Evolutionary conservation across 1,140 invertebrate genomes (phyloP).

Genomic region (Mycetomoellerius zeteki): DNA sequence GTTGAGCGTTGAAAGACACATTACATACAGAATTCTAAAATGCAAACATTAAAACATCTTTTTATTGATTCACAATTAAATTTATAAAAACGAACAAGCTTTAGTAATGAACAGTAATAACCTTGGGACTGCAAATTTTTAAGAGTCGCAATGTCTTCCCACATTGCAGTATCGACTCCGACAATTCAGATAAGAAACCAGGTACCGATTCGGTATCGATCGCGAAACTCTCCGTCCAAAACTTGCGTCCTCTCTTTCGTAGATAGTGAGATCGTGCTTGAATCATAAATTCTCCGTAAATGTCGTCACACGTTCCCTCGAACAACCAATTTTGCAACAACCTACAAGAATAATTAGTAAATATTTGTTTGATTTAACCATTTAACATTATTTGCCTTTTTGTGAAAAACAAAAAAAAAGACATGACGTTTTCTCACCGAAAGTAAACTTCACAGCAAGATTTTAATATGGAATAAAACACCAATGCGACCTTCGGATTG

Average conservation of each 20-base stretch:
- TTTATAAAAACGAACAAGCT: neutral
- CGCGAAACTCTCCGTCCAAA: slow-evolving; percentile 89
- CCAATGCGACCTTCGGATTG: slow-evolving; percentile 86
- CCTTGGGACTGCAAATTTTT: slow-evolving; percentile 88
- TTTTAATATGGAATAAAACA: slow-evolving; percentile 88
- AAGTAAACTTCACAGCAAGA: slow-evolving; percentile 89
- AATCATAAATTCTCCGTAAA: slow-evolving; percentile 89
- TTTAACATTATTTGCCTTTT: neutral
- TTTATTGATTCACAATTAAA: slow-evolving; percentile 10
- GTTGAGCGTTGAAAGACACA: slow-evolving; percentile 87
- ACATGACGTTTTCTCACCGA: slow-evolving; percentile 82
- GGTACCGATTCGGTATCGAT: slow-evolving; percentile 87
- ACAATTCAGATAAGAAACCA: slow-evolving; percentile 87
- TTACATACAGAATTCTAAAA: slow-evolving; percentile 88
- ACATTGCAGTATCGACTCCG: slow-evolving; percentile 88
- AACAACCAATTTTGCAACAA: slow-evolving; percentile 90
- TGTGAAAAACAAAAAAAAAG: neutral
- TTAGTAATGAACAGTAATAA: slow-evolving; percentile 67
- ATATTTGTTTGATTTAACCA: neutral
- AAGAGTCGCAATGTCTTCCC: slow-evolving; percentile 89
- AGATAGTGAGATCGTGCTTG: slow-evolving; percentile 87
- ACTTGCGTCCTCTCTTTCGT: slow-evolving; percentile 87
- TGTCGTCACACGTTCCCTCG: slow-evolving; percentile 88
- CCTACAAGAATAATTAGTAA: slow-evolving; percentile 78
- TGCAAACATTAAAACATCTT: slow-evolving; percentile 42